Conservation (phyloP, 2,113 vertebrate genomes). For the Melanocharis versteri region DNA sequence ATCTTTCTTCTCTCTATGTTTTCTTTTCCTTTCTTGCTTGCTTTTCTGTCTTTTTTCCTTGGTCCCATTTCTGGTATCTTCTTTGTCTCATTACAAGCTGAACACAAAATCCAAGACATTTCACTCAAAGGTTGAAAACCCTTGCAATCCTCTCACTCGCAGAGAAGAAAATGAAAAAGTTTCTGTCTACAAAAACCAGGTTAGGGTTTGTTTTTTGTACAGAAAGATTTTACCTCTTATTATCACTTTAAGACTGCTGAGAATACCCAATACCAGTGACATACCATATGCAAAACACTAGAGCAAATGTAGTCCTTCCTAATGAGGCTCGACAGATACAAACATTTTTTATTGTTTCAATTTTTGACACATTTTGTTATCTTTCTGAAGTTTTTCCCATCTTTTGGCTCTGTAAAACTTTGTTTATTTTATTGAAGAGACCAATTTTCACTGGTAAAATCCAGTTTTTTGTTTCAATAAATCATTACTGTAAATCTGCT, state of each 20-base stretch:
- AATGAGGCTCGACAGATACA: neutral
- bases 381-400: neutral
- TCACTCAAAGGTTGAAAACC: neutral
- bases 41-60: neutral
- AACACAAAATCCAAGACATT: neutral
- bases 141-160: neutral
- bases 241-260: neutral
- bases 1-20: neutral
- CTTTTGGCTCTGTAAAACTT: neutral
- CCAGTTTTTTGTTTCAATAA: neutral
- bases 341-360: neutral
- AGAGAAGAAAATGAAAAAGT: neutral
- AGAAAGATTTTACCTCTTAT: neutral
- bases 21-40: neutral
- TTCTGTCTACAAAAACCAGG: neutral
- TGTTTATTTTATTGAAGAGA: neutral
- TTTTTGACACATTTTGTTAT: neutral
- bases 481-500: neutral
- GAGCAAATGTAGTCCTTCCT: neutral
- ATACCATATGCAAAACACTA: neutral
- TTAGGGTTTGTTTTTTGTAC: neutral
- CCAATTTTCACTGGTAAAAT: neutral
- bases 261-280: neutral
- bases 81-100: neutral
- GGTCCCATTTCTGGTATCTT: neutral